Base-by-base conservation (phyloP, 2,797 vertebrate genomes). In the Argentina silus region DNA sequence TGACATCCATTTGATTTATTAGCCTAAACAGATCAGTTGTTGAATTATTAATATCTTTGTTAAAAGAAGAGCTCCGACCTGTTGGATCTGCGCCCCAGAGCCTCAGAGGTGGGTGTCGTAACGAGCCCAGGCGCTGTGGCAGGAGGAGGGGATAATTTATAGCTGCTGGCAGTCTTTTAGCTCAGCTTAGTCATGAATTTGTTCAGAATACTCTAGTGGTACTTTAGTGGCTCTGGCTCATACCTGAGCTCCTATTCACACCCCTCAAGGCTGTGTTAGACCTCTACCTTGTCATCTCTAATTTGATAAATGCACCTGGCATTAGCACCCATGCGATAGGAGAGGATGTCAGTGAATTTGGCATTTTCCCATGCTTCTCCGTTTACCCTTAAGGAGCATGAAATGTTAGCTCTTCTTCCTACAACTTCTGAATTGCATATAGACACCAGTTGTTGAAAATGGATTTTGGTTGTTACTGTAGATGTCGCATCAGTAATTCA, bases 171-270 rank as follows among this genome's bases (percentile, higher is more conserved):
- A 10, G 14, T 72, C 73, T 76, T 70, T 69, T 36, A 1, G 69
- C 82, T 86, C 73, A 53, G 80, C 80, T 89, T 86, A 87, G 80
- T 90, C 88, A 90, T 82, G 72, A 65, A 65, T 84, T 78, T 84
- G 27, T 66, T 84, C 47, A 77, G 68, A 72, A 70, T 76, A 62
- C 68, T 79, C 80, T 63, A 78, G 83, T 74, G 81, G 83, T 83
- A 78, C 81, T 81, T 81, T 83, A 36, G 72, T 45, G 65, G 76
- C 55, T 60, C 80, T 50, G 77, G 80, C 83, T 81, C 84, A 19
- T 68, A 42, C 69, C 81, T 78, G 45, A 80, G 74, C 71, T 77
- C 43, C 63, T 65, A 61, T 64, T 48, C 0, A 51, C 78, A 69
- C 79, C 67, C 71, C 65, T 73, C 10, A 6, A 11, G 17, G 19